Evolutionary conservation across 2,888 invertebrate species (phyloP).

Genomic region (Bugulina stolonifera): DNA sequence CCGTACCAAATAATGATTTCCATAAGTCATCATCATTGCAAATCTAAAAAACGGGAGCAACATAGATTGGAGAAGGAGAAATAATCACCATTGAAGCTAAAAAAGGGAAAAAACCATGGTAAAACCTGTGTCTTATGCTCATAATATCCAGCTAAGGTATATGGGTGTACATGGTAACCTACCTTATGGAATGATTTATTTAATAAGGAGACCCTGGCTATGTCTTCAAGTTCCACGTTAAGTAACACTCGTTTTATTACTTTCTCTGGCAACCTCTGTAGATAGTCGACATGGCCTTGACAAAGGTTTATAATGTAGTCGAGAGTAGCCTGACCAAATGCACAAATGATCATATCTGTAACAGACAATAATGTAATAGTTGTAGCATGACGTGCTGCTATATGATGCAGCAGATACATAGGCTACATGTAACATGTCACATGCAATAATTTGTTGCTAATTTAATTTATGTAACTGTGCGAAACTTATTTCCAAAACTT

Average conservation of each 20-base stretch:
- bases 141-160: no score
- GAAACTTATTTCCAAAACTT: no score
- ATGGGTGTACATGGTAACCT: no score
- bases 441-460: no score
- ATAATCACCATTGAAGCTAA: no score
- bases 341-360: conserved; percentile 44
- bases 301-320: conserved; percentile 38
- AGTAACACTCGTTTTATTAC: conserved; percentile 39
- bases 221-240: conserved; percentile 45
- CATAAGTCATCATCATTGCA: conserved; percentile 44
- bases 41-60: conserved; percentile 35
- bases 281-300: conserved; percentile 42
- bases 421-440: no score
- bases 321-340: conserved; percentile 38
- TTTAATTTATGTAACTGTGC: no score
- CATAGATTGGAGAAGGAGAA: no score
- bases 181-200: conserved; percentile 42
- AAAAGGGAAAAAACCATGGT: no score
- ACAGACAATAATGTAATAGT: neutral
- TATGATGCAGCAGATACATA: no score
- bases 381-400: no score
- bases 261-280: conserved; percentile 38
- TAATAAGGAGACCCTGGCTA: conserved; percentile 39
- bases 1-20: conserved; percentile 42
- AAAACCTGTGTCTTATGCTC: no score